A percentile compares a stretch with the other conserved stretches of the same genome.
Evolutionary conservation across 2,113 vertebrate species (phyloP).

Genomic region (Paracanthobrama guichenoti): DNA sequence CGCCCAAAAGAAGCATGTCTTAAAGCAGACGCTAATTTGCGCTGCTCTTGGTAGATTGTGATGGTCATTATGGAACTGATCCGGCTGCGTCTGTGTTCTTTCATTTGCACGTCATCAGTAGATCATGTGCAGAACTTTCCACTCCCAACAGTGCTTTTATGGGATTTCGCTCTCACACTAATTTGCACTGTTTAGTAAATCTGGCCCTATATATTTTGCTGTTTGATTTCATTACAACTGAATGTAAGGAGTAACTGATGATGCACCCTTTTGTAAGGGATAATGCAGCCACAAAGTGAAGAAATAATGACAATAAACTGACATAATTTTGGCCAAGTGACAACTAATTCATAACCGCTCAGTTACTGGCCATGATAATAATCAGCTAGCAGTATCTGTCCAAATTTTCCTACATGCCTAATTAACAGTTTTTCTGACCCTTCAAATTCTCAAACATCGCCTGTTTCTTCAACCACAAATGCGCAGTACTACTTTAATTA

Average conservation of each 20-base stretch:
- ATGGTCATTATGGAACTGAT: no score
- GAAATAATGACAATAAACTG: neutral
- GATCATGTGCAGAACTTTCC: no score
- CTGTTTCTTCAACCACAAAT: slow-evolving; percentile 3
- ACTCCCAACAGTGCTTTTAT: no score
- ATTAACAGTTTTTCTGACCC: slow-evolving; percentile 1
- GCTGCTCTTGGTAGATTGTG: no score
- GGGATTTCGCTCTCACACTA: no score
- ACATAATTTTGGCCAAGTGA: neutral
- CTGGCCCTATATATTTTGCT: neutral
- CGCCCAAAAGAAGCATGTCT: no score
- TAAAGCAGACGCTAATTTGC: no score
- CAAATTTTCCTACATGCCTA: neutral
- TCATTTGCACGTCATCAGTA: no score
- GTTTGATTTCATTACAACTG: neutral
- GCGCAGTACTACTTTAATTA: neutral
- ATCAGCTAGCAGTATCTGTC: neutral
- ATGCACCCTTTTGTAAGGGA: neutral
- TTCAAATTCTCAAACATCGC: neutral
- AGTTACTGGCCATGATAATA: neutral
- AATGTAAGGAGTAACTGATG: no score
- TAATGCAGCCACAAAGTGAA: neutral
- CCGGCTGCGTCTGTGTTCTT: no score
- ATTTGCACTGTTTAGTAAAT: no score
- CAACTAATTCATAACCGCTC: neutral